These are phyloP conservation scores for Isotomurus palustris DNA, from an alignment of 2,888 invertebrate species.

Conservation along the genomic window DNA sequence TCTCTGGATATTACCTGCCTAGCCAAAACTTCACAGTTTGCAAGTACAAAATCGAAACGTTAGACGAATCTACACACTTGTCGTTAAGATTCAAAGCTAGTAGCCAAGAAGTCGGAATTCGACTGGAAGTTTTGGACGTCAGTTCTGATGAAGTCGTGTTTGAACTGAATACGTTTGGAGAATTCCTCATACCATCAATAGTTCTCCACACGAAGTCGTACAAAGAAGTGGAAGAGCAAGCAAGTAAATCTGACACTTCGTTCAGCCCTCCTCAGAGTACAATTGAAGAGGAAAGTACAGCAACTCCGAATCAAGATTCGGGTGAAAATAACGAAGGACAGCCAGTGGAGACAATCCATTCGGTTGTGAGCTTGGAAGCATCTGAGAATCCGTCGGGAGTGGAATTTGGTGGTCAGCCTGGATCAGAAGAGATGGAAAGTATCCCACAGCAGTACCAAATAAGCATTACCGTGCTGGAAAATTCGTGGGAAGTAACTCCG, in stretches of 20 bases:
- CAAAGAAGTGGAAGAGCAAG: not conserved
- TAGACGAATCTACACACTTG: not conserved
- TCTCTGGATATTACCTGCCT: conserved; percentile 29
- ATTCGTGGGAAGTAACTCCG: not conserved
- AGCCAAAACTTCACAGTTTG: conserved; percentile 27
- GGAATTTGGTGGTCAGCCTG: not conserved
- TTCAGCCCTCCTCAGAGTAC: conserved; percentile 11
- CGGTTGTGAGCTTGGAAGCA: not conserved
- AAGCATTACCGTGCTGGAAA: not conserved
- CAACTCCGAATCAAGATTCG: not conserved
- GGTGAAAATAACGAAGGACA: not conserved
- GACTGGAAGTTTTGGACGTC: conserved; percentile 15
- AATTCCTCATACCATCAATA: not conserved
- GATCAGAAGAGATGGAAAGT: too few relatives aligned
- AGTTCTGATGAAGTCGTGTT: not conserved
- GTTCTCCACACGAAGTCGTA: not conserved
- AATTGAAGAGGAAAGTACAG: not conserved
- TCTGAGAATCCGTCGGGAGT: not conserved
- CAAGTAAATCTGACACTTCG: too few relatives aligned
- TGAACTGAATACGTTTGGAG: conserved; percentile 10
- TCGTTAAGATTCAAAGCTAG: conserved; percentile 17
- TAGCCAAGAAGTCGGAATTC: conserved; percentile 3
- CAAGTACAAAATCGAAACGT: conserved; percentile 17
- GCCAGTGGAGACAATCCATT: not conserved
- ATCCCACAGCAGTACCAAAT: not conserved